phyloP scores from a whole-genome alignment of 2,113 vertebrate genomes.

The Phalacrocorax aristotelis region DNA sequence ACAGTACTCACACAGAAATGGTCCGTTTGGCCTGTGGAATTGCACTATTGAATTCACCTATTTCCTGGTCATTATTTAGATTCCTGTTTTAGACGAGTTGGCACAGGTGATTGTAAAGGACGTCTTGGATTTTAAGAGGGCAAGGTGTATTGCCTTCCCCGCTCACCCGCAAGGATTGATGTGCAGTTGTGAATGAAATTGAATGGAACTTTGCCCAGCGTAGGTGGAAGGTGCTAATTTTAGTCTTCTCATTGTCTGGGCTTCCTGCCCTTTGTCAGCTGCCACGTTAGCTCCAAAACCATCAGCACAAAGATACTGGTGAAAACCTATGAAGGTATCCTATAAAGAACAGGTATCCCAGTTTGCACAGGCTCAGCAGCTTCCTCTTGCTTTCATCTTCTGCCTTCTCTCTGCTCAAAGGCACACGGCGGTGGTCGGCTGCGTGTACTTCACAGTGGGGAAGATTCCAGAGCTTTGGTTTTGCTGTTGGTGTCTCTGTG shows the following conservation, averaged over 20 bases:
- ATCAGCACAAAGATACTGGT: neutral
- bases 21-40: neutral
- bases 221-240: neutral
- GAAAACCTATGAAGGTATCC: neutral
- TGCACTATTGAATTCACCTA: neutral
- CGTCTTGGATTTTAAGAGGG: neutral
- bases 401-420: neutral
- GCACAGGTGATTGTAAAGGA: neutral
- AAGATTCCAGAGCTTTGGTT: conserved; percentile 26
- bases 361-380: neutral
- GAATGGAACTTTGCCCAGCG: neutral
- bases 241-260: neutral
- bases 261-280: conserved; percentile 5
- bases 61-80: neutral
- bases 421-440: neutral
- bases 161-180: neutral
- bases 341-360: neutral
- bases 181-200: neutral
- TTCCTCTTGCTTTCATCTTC: neutral
- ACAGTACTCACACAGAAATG: neutral
- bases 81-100: neutral
- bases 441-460: neutral
- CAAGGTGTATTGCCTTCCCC: neutral
- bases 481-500: neutral
- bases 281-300: neutral